A percentile compares a stretch with the other conserved stretches of the same genome.
Evolutionary conservation across 2,888 invertebrate genomes (phyloP).

Genomic region (Apotomis betuletana): DNA sequence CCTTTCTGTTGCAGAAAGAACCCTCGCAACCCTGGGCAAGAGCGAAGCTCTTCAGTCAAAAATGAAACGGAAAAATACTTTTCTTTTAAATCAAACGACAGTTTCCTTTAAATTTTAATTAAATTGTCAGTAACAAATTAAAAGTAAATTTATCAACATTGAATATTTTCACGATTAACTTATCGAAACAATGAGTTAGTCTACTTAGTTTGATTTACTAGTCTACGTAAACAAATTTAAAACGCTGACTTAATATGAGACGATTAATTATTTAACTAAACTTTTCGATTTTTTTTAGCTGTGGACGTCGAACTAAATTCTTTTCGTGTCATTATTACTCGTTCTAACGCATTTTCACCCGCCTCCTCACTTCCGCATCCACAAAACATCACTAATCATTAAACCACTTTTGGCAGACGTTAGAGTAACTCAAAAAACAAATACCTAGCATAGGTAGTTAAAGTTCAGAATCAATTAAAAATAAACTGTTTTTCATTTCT

Average conservation of each 20-base stretch:
- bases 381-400: background rate
- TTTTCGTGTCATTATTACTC: slow-evolving; percentile 8
- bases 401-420: background rate
- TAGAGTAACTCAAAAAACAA: background rate
- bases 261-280: background rate
- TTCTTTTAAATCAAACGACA: background rate
- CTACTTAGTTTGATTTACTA: background rate
- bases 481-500: background rate
- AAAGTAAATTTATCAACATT: background rate
- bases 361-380: background rate
- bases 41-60: slow-evolving; percentile 44
- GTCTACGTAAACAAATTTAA: background rate
- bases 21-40: slow-evolving; percentile 51
- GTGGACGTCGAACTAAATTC: slow-evolving; percentile 17
- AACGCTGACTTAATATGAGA: background rate
- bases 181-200: slow-evolving; percentile 2
- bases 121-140: slow-evolving; percentile 1
- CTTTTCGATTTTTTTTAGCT: slow-evolving; percentile 29
- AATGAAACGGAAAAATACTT: background rate
- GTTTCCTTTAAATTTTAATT: slow-evolving; percentile 1
- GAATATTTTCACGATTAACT: slow-evolving; percentile 5
- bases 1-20: slow-evolving; percentile 66
- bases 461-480: no score
- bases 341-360: slow-evolving; percentile 12
- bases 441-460: no score